Percentiles rank a stretch among this genome's conserved stretches.
Evolutionary conservation across 2,888 invertebrate genomes (phyloP).

Genomic region (Ophonus ardosiacus): DNA sequence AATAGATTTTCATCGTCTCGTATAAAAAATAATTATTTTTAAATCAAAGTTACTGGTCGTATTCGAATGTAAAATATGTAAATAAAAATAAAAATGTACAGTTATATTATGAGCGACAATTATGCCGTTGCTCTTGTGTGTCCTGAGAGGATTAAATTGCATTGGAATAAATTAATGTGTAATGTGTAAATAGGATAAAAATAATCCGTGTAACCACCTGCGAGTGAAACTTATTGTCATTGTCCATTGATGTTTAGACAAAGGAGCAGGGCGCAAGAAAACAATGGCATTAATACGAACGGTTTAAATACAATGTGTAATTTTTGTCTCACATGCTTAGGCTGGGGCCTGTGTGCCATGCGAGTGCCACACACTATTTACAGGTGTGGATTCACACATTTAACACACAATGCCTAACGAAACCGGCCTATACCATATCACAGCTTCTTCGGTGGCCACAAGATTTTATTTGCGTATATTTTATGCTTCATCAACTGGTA

Average conservation of each 20-base stretch:
- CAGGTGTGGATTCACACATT: slow-evolving; percentile 48
- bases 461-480: slow-evolving; percentile 14
- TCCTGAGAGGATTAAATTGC: background rate
- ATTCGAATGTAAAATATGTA: too few species aligned
- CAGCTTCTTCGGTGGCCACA: slow-evolving; percentile 33
- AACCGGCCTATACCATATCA: background rate
- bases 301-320: slow-evolving; percentile 61
- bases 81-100: too few species aligned
- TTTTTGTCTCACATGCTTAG: slow-evolving; percentile 52
- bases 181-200: slow-evolving; percentile 21
- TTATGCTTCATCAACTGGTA: background rate
- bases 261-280: slow-evolving; percentile 27
- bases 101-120: background rate
- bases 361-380: slow-evolving; percentile 11
- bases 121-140: background rate
- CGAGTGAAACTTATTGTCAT: slow-evolving; percentile 40
- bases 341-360: slow-evolving; percentile 9
- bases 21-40: too few species aligned
- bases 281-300: slow-evolving; percentile 54
- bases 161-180: slow-evolving; percentile 15
- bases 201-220: slow-evolving; percentile 26
- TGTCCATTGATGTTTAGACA: slow-evolving; percentile 39
- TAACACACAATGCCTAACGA: slow-evolving; percentile 37
- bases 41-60: too few species aligned
- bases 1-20: too few species aligned